phyloP scores from a whole-genome alignment of 2,113 vertebrate genomes.

The Nerophis lumbriciformis region DNA sequence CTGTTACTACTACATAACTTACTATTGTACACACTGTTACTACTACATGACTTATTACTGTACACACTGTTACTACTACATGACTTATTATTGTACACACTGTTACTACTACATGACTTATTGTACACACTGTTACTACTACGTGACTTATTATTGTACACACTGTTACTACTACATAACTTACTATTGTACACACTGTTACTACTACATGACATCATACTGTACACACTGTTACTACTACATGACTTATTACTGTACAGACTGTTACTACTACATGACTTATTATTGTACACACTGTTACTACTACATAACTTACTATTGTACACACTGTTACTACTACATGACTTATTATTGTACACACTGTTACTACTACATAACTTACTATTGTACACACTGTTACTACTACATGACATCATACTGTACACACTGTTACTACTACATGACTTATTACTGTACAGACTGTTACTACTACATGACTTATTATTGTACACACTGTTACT shows the following conservation, averaged over 20 bases:
- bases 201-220: too few species aligned
- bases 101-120: slow-evolving; percentile 29
- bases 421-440: slow-evolving; percentile 34
- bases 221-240: not conserved
- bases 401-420: not conserved
- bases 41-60: too few species aligned
- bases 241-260: too few species aligned
- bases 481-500: too few species aligned
- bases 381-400: too few species aligned
- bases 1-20: too few species aligned
- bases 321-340: not conserved
- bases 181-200: too few species aligned
- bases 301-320: not conserved
- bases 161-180: not conserved
- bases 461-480: too few species aligned
- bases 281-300: not conserved
- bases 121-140: not conserved
- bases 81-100: slow-evolving; percentile 3
- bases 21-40: too few species aligned
- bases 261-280: too few species aligned
- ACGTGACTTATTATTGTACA: not conserved
- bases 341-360: not conserved
- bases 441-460: slow-evolving; percentile 9
- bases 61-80: too few species aligned
- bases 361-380: slow-evolving; percentile 31